phyloP scores from a whole-genome alignment of 2,113 vertebrate species.

The Anseranas semipalmata region DNA sequence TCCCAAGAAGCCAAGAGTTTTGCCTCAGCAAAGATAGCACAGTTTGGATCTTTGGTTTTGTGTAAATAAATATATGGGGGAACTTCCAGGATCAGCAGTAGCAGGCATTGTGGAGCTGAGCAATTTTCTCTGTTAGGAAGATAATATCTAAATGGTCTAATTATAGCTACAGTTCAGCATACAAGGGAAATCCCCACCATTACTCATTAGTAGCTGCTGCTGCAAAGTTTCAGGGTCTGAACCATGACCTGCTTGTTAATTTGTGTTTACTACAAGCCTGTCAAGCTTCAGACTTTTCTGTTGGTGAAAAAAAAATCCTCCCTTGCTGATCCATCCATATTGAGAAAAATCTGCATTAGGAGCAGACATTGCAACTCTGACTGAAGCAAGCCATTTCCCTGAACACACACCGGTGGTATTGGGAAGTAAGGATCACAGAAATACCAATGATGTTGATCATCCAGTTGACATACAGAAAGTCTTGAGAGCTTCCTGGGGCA shows the following conservation, averaged over 20 bases:
- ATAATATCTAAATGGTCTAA: conserved; percentile 58
- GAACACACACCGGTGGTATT: fast-evolving
- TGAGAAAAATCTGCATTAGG: neutral
- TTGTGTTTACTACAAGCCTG: conserved; percentile 31
- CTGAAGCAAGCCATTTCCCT: neutral
- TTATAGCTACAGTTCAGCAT: conserved; percentile 18
- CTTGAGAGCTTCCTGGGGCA: neutral
- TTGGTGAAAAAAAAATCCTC: neutral
- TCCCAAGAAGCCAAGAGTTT: neutral
- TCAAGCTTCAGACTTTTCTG: neutral
- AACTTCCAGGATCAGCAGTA: conserved; percentile 21
- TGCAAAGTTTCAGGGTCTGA: conserved; percentile 4
- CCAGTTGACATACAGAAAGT: neutral
- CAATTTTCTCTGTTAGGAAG: conserved; percentile 34
- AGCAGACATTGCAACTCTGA: neutral
- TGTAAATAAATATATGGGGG: neutral
- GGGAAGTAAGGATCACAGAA: neutral
- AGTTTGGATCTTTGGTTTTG: neutral
- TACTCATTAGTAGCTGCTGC: conserved; percentile 4
- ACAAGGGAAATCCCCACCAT: conserved; percentile 49
- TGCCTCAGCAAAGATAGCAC: neutral
- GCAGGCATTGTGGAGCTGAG: neutral
- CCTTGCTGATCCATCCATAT: neutral
- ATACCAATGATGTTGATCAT: neutral
- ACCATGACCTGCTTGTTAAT: conserved; percentile 2